Evolutionary conservation across 1,140 invertebrate species (phyloP), one percentile per base, ranked within the genome.

Genomic region (Idris sp.): DNA sequence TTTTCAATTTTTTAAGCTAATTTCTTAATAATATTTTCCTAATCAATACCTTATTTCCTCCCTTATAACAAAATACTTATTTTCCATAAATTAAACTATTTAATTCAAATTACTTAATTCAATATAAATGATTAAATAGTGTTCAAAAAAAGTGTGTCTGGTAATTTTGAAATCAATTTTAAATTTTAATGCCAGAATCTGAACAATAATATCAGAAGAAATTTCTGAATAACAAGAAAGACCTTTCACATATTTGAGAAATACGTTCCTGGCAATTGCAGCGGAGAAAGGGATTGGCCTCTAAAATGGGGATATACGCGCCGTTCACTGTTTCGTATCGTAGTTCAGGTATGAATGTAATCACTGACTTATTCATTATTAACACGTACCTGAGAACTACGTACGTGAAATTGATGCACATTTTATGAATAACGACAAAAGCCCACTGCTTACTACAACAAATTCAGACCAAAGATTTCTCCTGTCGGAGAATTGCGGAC

Each of bases 331-430:
- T 67, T 61, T 49, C 16, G 35, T 33, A 30, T 31, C 49, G 19
- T 67, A 68, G 48, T 68, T 67, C 62, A 61, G 26, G 58, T 58
- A 68, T 74, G 15, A 68, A 64, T 69, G 64, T 53, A 53, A 69
- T 65, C 14, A 35, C 28, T 18, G 59, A 40, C 58, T 64, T 69
- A 68, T 69, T 64, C 58, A 75, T 75, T 69, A 58, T 64, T 48
- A 69, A 75, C 73, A 59, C 73, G 53, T 69, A 51, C 3, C 18
- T 19, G 46, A 59, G 44, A 64, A 49, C 35, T 38, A 56, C 31
- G 38, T 11, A 69, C 11, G 58, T 25, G 58, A 38, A 75, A 65
- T 64, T 51, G 44, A 64, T 68, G 48, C 49, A 15, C 22, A n/a
- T 62, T 64, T 67, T 67, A 61, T 71, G 33, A 72, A 64, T 49